A percentile compares a stretch with the other conserved stretches of the same genome.
phyloP scores from a whole-genome alignment of 92 coral and sea anemone species.

The Epizoanthus stellaris region DNA sequence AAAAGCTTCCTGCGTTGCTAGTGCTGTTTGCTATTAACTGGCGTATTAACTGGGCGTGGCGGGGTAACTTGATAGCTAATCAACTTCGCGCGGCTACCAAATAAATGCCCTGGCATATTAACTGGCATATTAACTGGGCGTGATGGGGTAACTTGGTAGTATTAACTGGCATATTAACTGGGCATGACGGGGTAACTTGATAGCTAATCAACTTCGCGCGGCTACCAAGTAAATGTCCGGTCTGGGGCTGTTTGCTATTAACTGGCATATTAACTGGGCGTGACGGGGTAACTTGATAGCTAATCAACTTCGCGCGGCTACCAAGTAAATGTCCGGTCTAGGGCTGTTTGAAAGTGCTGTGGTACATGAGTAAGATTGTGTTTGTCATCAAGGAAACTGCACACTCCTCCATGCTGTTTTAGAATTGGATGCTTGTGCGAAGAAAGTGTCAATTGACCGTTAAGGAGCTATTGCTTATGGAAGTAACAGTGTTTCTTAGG shows the following conservation, averaged over 20 bases:
- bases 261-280: neutral
- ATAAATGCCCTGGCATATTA: too few species aligned
- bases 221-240: too few species aligned
- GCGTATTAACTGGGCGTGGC: neutral
- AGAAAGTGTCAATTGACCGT: conserved; percentile 2
- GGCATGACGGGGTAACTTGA: neutral
- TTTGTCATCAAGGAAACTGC: too few species aligned
- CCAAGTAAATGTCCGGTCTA: too few species aligned
- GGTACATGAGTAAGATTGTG: too few species aligned
- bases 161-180: neutral
- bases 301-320: too few species aligned
- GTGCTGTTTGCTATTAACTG: neutral
- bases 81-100: too few species aligned
- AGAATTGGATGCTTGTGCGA: too few species aligned
- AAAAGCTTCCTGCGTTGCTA: neutral
- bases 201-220: too few species aligned
- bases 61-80: neutral
- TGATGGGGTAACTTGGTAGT: neutral
- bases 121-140: neutral
- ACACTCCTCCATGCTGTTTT: too few species aligned
- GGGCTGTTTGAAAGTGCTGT: neutral
- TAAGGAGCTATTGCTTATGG: neutral
- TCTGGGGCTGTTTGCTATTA: neutral
- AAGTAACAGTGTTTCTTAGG: neutral
- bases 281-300: neutral